Base-by-base conservation (phyloP, 2,888 invertebrate species). In the Nebria salina region DNA sequence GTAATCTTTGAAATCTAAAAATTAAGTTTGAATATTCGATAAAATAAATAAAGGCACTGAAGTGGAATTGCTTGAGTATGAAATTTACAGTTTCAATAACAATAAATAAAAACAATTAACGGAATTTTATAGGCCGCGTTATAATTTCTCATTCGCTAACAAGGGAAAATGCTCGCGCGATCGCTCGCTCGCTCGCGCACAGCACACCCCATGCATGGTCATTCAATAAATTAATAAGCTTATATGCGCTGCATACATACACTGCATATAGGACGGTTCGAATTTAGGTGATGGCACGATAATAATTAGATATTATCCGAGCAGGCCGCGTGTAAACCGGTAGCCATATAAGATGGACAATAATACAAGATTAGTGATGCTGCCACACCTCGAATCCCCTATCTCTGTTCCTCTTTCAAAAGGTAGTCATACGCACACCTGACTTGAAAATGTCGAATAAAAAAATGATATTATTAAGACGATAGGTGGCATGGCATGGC, bases 391-490 rank as follows among this genome's bases (percentile, higher is more conserved):
- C 54, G 54, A 7, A 54, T 54, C 54, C 54, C 54, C 54, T 13
- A 11, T 54, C 54, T 54, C 8, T 54, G 11, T 54, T 11, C 2
- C 54, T 54, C 54, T 54, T 54, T 54, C 54, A 54, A 13, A 54
- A 13, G 11, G 8, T 8, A 54, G 54, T 34, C 54, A 54, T 13
- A 54, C 34, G 54, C 79, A 68, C 79, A 79, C 74, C 79, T 79
- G 79, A 79, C 79, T 54, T 54, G 65, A 74, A 79, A 84, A 84
- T 83, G 82, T 83, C 83, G 82, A 83, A 83, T 82, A 82, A 83
- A 84, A 84, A 84, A 84, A 83, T 83, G 82, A 79, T 82, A 83
- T 85, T 84, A 84, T 84, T 85, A 84, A 84, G 83, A 84, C 83
- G 83, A 84, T 84, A 84, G 83, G 83, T 84, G 83, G 83, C 34